phyloP scores from a whole-genome alignment of 2,888 invertebrate genomes.

The Mimachlamys varia region DNA sequence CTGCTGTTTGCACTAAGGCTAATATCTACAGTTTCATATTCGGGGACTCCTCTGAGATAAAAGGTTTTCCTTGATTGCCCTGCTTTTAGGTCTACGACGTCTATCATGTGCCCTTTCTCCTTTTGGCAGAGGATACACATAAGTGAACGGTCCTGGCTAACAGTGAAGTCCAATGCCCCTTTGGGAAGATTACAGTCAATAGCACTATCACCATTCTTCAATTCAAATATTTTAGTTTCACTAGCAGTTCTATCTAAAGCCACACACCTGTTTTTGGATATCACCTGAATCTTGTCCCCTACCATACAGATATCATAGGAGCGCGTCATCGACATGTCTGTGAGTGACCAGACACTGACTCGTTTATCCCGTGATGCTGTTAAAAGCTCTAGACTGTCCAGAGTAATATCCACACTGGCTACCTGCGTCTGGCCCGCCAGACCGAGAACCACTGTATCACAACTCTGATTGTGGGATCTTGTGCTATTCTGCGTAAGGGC shows the following conservation, averaged over 20 bases:
- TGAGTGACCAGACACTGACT: slow-evolving; percentile 57
- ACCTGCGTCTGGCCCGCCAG: slow-evolving; percentile 55
- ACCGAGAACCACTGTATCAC: slow-evolving; percentile 36
- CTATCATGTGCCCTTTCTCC: slow-evolving; percentile 58
- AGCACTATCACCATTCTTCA: slow-evolving; percentile 51
- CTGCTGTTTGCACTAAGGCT: slow-evolving; percentile 63
- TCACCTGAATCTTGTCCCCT: slow-evolving; percentile 51
- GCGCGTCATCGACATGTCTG: slow-evolving; percentile 47
- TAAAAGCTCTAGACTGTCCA: slow-evolving; percentile 55
- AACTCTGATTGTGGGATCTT: not conserved
- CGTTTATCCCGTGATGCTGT: slow-evolving; percentile 56
- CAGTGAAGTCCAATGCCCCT: slow-evolving; percentile 59
- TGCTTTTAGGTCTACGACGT: slow-evolving; percentile 61
- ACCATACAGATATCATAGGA: slow-evolving; percentile 58
- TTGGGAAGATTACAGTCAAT: slow-evolving; percentile 52
- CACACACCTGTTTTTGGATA: slow-evolving; percentile 53
- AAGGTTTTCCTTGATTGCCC: slow-evolving; percentile 60
- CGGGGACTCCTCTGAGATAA: slow-evolving; percentile 59
- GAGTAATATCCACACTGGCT: slow-evolving; percentile 51
- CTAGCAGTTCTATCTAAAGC: slow-evolving; percentile 57
- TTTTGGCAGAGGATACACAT: slow-evolving; percentile 57
- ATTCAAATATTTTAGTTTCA: slow-evolving; percentile 55
- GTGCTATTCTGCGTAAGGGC: slow-evolving; percentile 42
- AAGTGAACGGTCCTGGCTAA: slow-evolving; percentile 55
- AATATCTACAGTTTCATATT: slow-evolving; percentile 59